Evolutionary conservation across 92 coral and sea anemone genomes (phyloP).

Genomic region (Zoanthus solanderi): DNA sequence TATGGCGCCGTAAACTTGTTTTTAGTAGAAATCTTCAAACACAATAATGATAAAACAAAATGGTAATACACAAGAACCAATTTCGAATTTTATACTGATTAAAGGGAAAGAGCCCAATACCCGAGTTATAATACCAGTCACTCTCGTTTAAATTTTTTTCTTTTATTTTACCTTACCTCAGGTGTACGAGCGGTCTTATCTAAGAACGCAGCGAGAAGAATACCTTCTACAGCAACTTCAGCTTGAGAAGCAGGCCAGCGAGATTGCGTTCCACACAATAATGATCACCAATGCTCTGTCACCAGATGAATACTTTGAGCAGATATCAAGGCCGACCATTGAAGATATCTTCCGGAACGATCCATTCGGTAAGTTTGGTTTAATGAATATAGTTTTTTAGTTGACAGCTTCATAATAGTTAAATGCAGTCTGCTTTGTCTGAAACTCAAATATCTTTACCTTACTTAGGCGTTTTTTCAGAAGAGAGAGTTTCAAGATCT

Average conservation of each 20-base stretch:
- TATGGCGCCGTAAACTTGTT: too few species aligned
- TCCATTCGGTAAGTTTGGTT: constrained; percentile 58
- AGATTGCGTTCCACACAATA: constrained; percentile 66
- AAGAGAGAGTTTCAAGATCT: constrained; percentile 59
- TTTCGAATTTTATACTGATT: too few species aligned
- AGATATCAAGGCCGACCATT: constrained; percentile 62
- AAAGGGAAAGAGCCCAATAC: too few species aligned
- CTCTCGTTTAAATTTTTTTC: too few species aligned
- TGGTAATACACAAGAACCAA: too few species aligned
- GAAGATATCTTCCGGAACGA: constrained; percentile 66
- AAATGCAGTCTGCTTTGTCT: background rate
- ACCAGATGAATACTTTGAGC: constrained; percentile 68
- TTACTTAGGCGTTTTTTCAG: constrained; percentile 65
- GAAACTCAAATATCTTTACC: background rate
- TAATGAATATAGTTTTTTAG: too few species aligned
- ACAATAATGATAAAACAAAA: too few species aligned
- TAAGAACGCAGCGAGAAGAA: constrained; percentile 67
- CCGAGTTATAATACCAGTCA: too few species aligned
- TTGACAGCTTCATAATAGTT: background rate
- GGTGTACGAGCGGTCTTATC: constrained; percentile 75
- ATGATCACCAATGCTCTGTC: constrained; percentile 71
- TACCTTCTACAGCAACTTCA: constrained; percentile 68
- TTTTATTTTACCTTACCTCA: background rate
- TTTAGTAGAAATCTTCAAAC: too few species aligned
- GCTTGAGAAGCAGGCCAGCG: constrained; percentile 63